Evolutionary conservation across 2,797 vertebrate genomes (phyloP).

Genomic region (Trematomus bernacchii): DNA sequence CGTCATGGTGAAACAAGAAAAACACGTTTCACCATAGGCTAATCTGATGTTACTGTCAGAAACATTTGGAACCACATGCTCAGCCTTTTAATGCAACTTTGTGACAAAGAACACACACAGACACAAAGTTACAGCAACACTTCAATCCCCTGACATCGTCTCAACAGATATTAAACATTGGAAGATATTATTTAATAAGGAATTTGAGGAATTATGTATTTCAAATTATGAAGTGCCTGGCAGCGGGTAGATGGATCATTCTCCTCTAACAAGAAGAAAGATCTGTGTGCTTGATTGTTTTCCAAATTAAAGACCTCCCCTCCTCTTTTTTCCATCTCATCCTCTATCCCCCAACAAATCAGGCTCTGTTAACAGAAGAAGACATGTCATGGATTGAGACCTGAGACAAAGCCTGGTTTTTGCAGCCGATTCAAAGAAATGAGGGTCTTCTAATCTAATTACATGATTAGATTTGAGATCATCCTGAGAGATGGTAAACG

Average conservation of each 20-base stretch:
- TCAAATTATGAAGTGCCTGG: slow-evolving; percentile 7
- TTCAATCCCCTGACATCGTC: background rate
- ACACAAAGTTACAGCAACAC: background rate
- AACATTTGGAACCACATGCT: slow-evolving; percentile 37
- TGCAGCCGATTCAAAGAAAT: slow-evolving; percentile 70
- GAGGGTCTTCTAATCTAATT: slow-evolving; percentile 76
- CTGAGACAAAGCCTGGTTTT: slow-evolving; percentile 73
- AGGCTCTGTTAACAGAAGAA: slow-evolving; percentile 34
- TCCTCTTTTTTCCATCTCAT: slow-evolving; percentile 11
- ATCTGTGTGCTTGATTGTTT: slow-evolving; percentile 27
- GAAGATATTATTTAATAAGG: background rate
- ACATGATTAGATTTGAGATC: slow-evolving; percentile 78
- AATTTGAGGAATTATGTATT: background rate
- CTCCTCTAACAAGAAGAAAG: slow-evolving; percentile 36
- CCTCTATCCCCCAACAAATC: slow-evolving; percentile 13
- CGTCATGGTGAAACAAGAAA: slow-evolving; percentile 31
- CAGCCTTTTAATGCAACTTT: background rate
- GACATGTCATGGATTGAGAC: slow-evolving; percentile 63
- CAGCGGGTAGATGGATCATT: slow-evolving; percentile 39
- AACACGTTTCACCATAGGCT: slow-evolving; percentile 15
- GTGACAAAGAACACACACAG: slow-evolving; percentile 1
- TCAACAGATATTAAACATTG: background rate
- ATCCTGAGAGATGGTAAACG: slow-evolving; percentile 56
- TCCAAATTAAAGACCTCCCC: slow-evolving; percentile 30
- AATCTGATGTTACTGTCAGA: slow-evolving; percentile 20